phyloP scores from a whole-genome alignment of 2,888 invertebrate species.

The Lottia gigantea region DNA sequence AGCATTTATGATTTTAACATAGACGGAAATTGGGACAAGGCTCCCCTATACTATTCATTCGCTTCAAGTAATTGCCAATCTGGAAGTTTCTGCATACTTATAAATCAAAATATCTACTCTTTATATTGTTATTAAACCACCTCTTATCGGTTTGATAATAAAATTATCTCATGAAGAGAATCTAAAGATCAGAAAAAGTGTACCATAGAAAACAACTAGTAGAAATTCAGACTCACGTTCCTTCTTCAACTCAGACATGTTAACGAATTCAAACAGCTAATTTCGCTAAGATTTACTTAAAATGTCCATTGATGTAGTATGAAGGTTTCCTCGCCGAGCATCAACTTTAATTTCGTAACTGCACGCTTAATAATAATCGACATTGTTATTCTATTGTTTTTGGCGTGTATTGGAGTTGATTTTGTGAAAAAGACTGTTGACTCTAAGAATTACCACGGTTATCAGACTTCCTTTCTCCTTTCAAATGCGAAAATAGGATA shows the following conservation, averaged over 20 bases:
- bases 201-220: constrained; percentile 25
- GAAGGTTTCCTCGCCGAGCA: not conserved
- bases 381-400: not conserved
- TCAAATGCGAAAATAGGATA: not conserved
- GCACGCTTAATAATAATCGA: not conserved
- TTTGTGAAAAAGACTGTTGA: constrained; percentile 1
- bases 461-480: not conserved
- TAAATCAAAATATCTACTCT: too few relatives aligned
- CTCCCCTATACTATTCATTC: too few relatives aligned
- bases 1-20: too few relatives aligned
- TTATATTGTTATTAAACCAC: too few relatives aligned
- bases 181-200: too few relatives aligned
- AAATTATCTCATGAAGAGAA: too few relatives aligned
- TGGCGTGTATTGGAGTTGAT: not conserved
- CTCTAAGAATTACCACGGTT: not conserved
- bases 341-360: not conserved
- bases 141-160: too few relatives aligned
- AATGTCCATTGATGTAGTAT: not conserved
- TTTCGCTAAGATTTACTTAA: constrained; percentile 16
- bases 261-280: constrained; percentile 30
- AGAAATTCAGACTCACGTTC: constrained; percentile 32
- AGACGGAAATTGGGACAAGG: too few relatives aligned
- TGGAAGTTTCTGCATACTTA: too few relatives aligned
- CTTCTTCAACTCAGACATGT: constrained; percentile 24
- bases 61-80: too few relatives aligned